Percentiles rank a stretch among this genome's conserved stretches.
phyloP scores from a whole-genome alignment of 2,888 invertebrate genomes.

The Yponomeuta evonymella region DNA sequence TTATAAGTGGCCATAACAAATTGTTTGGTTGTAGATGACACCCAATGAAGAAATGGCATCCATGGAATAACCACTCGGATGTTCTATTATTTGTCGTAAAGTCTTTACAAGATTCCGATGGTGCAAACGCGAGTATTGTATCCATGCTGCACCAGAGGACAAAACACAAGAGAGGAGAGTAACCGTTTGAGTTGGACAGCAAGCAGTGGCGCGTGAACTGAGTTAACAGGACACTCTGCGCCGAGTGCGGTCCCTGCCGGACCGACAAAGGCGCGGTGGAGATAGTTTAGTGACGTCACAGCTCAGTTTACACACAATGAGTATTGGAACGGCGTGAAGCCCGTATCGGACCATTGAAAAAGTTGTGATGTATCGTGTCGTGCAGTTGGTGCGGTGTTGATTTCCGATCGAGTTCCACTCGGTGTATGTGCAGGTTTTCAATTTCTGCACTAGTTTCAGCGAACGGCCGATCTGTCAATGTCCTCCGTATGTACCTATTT shows the following conservation, averaged over 20 bases:
- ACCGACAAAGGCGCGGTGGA: neutral
- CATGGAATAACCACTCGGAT: too few species aligned
- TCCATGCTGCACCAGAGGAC: too few species aligned
- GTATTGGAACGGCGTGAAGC: neutral
- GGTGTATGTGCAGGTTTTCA: neutral
- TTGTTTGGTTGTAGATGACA: too few species aligned
- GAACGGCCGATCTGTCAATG: neutral
- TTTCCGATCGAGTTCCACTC: neutral
- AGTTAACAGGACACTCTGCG: neutral
- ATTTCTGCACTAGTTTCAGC: neutral
- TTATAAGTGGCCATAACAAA: too few species aligned
- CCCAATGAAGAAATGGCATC: too few species aligned
- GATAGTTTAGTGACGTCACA: neutral
- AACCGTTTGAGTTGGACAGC: neutral
- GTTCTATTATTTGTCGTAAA: too few species aligned
- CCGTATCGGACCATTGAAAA: neutral
- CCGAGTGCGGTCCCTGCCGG: neutral
- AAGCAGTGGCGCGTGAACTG: neutral
- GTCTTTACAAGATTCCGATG: too few species aligned
- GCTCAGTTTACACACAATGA: neutral
- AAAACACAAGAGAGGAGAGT: neutral
- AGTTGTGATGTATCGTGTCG: neutral
- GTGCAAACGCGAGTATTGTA: too few species aligned
- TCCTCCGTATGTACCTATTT: neutral
- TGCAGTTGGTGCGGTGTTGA: neutral